A percentile compares a stretch with the other conserved stretches of the same genome.
Conservation (phyloP, 2,888 invertebrate species). For the Hedychridium roseum region DNA sequence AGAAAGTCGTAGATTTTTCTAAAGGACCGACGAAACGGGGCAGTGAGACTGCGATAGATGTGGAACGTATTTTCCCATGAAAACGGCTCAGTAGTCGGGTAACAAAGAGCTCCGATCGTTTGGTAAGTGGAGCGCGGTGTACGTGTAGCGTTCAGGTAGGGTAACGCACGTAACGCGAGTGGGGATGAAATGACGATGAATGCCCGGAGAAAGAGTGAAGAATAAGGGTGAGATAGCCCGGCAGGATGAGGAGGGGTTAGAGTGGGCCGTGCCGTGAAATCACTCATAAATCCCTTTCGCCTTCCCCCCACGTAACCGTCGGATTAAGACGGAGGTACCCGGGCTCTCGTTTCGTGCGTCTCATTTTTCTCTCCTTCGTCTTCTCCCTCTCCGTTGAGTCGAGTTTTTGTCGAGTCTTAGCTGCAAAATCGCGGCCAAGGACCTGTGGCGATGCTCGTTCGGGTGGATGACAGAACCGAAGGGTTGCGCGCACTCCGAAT, state of each 20-base stretch:
- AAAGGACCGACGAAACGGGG: too few relatives aligned
- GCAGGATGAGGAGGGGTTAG: slow-evolving; percentile 6
- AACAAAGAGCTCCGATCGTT: not conserved
- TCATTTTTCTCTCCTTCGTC: too few relatives aligned
- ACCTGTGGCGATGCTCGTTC: slow-evolving; percentile 11
- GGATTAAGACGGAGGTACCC: slow-evolving; percentile 43
- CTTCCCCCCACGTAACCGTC: slow-evolving; percentile 37
- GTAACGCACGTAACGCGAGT: not conserved
- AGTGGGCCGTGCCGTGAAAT: slow-evolving; percentile 37
- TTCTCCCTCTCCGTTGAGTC: too few relatives aligned
- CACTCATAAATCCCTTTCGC: slow-evolving; percentile 27
- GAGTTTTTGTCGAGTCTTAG: slow-evolving; percentile 35
- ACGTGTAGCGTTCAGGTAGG: slow-evolving; percentile 1
- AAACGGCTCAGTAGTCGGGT: not conserved
- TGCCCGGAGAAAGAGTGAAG: slow-evolving; percentile 5
- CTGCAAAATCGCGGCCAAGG: slow-evolving; percentile 31
- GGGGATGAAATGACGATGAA: slow-evolving; percentile 6
- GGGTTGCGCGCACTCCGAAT: slow-evolving; percentile 4
- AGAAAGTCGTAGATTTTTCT: too few relatives aligned
- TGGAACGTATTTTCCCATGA: slow-evolving; percentile 1
- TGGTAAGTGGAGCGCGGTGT: not conserved
- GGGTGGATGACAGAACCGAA: slow-evolving; percentile 2
- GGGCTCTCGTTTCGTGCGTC: too few relatives aligned
- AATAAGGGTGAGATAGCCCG: slow-evolving; percentile 11
- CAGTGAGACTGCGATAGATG: not conserved